Base-by-base conservation (phyloP, 2,113 vertebrate genomes). In the Vidua chalybeata region DNA sequence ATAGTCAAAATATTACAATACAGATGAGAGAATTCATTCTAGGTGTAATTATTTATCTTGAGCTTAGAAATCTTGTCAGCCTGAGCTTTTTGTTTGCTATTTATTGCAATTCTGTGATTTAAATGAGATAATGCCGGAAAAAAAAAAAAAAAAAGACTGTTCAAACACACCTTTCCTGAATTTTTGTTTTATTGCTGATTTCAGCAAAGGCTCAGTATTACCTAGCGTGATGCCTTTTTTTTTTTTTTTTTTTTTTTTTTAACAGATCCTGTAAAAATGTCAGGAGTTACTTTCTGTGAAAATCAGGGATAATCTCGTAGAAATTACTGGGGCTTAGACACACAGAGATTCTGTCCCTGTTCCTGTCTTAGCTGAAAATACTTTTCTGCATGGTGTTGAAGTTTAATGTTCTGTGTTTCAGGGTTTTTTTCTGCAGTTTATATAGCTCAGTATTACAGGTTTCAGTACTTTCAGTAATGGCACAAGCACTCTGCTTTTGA, bases 161-260 rank as follows among this genome's bases (percentile, higher is more conserved):
- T 85, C 54, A 75, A 90, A 24, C 6, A 13, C 23, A 16, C 4
- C 6, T 72, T 67, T 59, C 26, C 46, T 33, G 5, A n/a, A 52
- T 64, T 85, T 77, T 90, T 64, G 45, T 62, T 33, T 75, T 68
- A 22, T 35, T 5, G 3, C 9, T 78, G 10, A 16, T 69, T 89
- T 69, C 41, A 79, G 1, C 52, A n/a, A 58, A 92, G 30, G 13
- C 17, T 69, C 33, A 58, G 12, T 66, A n/a, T 84, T 89, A 62
- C 5, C 7, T 49, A 23, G 3, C 30, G 4, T 35, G 51, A 56
- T 64, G 18, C 1, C 0, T 41, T 49, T 26, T 46, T 73, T 0
- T 41, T 49, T 26, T 46, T 73, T 49, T 49, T 48, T 26, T 46
- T 73, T 49, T 49, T 48, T 15, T 8, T 2, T 21, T 12, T 9